phyloP scores from a whole-genome alignment of 2,797 vertebrate species.

The Thamnophis elegans region DNA sequence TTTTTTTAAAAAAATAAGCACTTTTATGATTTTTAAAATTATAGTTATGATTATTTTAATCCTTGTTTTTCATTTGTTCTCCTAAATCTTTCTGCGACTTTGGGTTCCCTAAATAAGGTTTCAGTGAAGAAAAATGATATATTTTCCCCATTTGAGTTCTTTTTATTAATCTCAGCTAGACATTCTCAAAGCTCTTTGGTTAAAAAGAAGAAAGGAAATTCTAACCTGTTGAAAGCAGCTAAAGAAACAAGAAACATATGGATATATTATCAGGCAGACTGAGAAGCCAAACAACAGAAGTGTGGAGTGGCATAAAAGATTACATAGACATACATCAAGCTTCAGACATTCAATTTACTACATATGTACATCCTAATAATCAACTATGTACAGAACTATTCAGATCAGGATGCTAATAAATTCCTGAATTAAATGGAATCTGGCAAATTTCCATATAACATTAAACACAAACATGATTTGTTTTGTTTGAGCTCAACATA shows the following conservation, averaged over 20 bases:
- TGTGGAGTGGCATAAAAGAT: accelerated
- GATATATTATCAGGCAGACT: not conserved
- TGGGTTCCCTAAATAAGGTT: slow-evolving; percentile 9
- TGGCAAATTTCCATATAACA: not conserved
- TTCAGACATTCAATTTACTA: not conserved
- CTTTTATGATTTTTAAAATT: slow-evolving; percentile 24
- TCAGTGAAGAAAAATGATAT: not conserved
- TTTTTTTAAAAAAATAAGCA: slow-evolving; percentile 13
- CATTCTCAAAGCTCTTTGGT: not conserved
- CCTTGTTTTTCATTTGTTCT: slow-evolving; percentile 8
- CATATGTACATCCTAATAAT: not conserved
- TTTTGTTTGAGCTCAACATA: not conserved
- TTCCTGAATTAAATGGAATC: not conserved
- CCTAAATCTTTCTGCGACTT: slow-evolving; percentile 9
- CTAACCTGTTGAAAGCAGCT: not conserved
- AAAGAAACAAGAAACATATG: not conserved
- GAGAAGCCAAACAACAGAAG: not conserved
- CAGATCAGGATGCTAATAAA: not conserved
- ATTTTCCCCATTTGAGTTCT: not conserved
- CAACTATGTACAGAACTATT: not conserved
- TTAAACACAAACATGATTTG: not conserved
- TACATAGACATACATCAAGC: not conserved
- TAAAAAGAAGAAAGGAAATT: slow-evolving; percentile 22
- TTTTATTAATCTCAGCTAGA: slow-evolving; percentile 20
- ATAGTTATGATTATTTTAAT: slow-evolving; percentile 32